These are phyloP conservation scores for Lepeophtheirus nordmannii DNA, from an alignment of 2,888 invertebrate genomes.

Conservation along the genomic window DNA sequence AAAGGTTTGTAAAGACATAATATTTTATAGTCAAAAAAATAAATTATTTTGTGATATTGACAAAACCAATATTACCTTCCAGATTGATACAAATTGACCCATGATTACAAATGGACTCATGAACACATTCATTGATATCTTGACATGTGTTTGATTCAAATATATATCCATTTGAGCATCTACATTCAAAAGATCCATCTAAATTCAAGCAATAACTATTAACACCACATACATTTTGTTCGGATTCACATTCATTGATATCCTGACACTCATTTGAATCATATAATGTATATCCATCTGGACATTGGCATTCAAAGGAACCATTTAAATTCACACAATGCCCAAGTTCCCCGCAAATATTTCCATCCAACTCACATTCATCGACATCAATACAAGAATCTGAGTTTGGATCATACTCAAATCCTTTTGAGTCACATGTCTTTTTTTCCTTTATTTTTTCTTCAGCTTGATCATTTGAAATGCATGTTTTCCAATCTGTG, in stretches of 20 bases:
- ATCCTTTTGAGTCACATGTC: constrained; percentile 25
- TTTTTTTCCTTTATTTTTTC: neutral
- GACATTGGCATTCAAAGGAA: constrained; percentile 34
- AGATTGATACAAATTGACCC: constrained; percentile 36
- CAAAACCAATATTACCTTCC: constrained; percentile 29
- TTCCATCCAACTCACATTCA: constrained; percentile 35
- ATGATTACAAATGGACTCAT: constrained; percentile 31
- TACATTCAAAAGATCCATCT: constrained; percentile 31
- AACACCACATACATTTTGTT: constrained; percentile 30
- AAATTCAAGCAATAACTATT: constrained; percentile 31
- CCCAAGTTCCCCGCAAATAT: constrained; percentile 32
- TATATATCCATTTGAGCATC: constrained; percentile 12
- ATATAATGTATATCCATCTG: constrained; percentile 28
- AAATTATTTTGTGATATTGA: too few relatives aligned
- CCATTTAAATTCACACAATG: constrained; percentile 35
- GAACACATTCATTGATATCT: constrained; percentile 36
- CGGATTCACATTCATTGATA: constrained; percentile 25
- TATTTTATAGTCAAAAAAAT: too few relatives aligned
- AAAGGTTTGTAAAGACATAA: too few relatives aligned
- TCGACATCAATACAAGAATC: constrained; percentile 34
- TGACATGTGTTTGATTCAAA: constrained; percentile 19
- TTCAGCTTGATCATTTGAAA: neutral
- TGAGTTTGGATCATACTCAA: constrained; percentile 32
- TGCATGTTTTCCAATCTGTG: constrained; percentile 32
- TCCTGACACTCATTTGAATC: constrained; percentile 22